Base-by-base conservation (phyloP, 2,113 vertebrate genomes). In the Corythaeola cristata region DNA sequence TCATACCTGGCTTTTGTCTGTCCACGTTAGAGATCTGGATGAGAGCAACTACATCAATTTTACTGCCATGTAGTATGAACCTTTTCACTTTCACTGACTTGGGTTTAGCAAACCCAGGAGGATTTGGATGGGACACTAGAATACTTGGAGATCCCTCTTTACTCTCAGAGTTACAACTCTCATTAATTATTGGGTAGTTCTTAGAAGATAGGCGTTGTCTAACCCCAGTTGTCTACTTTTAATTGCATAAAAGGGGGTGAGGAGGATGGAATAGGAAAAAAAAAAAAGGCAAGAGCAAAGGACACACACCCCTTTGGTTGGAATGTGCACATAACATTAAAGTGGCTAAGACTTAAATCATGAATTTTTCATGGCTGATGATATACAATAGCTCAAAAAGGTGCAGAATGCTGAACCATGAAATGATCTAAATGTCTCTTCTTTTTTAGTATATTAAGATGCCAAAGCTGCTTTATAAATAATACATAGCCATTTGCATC, bases 391-490 rank as follows among this genome's bases (percentile, higher is more conserved):
- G 50, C 37, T 72, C 28, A 91, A 92, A 92, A 93, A 59, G 1
- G 1, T 32, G 33, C 50, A 64, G 39, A 91, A 92, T 45, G 75
- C 73, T 94, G 60, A 80, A 64, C 47, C 71, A 26, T 49, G 49
- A 81, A 64, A 86, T 45, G 12, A 62, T 69, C 59, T 90, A 71
- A 68, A 83, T 30, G 19, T 41, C 39, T 68, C 60, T 84, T 62
- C 52, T 15, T 71, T 79, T 93, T 88, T 60, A 82, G 45, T n/a
- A 23, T 12, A 89, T 49, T 84, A 90, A 89, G 85, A 94, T 76
- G 41, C 85, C 79, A 93, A 66, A 90, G 45, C 62, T 79, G 58
- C 58, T 85, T 81, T 74, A 90, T 90, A 90, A 96, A 92, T 89
- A 88, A 92, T 58, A 90, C 84, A 62, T 37, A 49, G 3, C 69